Evolutionary conservation across 1,140 invertebrate genomes (phyloP).

Genomic region (Copidosoma floridanum): DNA sequence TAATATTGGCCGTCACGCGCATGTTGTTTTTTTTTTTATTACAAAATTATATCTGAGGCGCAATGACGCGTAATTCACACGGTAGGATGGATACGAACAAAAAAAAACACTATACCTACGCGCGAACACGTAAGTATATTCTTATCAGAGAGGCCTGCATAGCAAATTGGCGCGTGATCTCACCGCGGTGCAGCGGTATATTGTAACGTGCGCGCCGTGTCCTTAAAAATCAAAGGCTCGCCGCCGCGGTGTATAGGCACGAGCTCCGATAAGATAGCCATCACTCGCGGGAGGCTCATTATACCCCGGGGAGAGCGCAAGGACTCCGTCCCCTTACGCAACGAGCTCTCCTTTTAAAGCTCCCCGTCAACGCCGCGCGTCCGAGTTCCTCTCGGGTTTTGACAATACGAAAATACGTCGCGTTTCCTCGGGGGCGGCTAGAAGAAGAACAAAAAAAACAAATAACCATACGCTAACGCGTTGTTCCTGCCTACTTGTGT

Average conservation of each 20-base stretch:
- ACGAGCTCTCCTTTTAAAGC: conserved; percentile 7
- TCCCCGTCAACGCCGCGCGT: not conserved
- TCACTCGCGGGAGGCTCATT: conserved; percentile 24
- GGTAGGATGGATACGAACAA: too few relatives aligned
- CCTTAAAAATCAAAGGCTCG: conserved; percentile 13
- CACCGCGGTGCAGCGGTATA: not conserved
- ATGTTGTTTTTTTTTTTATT: too few relatives aligned
- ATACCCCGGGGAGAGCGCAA: conserved; percentile 1
- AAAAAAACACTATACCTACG: too few relatives aligned
- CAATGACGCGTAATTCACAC: too few relatives aligned
- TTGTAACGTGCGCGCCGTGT: not conserved
- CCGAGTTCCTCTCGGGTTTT: not conserved
- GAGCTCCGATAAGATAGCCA: conserved; percentile 26
- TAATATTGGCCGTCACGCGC: too few relatives aligned
- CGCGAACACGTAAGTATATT: too few relatives aligned
- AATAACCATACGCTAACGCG: not conserved
- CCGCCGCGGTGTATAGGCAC: not conserved
- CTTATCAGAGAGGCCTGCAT: not conserved
- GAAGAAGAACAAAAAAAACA: too few relatives aligned
- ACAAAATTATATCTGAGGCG: too few relatives aligned
- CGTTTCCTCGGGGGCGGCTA: too few relatives aligned
- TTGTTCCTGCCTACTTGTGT: not conserved
- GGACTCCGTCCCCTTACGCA: conserved; percentile 4
- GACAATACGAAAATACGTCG: too few relatives aligned
- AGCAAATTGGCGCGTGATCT: conserved; percentile 19